Evolutionary conservation across 2,113 vertebrate genomes (phyloP).

Genomic region (Ursus arctos): DNA sequence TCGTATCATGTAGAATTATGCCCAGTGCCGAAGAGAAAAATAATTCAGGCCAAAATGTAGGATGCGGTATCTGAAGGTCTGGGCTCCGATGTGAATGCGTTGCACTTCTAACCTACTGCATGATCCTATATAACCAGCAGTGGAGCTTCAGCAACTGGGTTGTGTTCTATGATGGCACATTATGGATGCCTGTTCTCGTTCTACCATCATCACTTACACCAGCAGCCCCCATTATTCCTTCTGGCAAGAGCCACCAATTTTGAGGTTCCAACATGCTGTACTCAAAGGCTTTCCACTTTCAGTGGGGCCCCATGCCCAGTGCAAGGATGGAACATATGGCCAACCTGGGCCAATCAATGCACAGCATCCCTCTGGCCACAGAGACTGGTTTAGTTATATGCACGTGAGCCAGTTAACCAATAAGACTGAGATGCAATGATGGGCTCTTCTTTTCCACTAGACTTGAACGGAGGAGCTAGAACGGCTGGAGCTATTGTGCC

Average conservation of each 20-base stretch:
- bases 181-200: neutral
- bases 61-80: neutral
- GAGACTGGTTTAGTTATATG: neutral
- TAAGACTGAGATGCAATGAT: neutral
- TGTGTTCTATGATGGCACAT: accelerated
- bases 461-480: neutral
- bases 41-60: neutral
- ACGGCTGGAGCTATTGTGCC: neutral
- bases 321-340: neutral
- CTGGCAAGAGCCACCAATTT: neutral
- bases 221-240: neutral
- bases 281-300: neutral
- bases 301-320: accelerated
- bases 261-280: neutral
- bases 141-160: neutral
- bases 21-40: neutral
- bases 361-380: neutral
- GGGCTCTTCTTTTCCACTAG: neutral
- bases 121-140: neutral
- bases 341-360: neutral
- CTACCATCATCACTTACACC: neutral
- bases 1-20: neutral
- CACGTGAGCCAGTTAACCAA: neutral
- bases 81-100: neutral
- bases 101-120: neutral